Conservation (phyloP, 1,140 invertebrate species). For the Dinothrombium tinctorium region DNA sequence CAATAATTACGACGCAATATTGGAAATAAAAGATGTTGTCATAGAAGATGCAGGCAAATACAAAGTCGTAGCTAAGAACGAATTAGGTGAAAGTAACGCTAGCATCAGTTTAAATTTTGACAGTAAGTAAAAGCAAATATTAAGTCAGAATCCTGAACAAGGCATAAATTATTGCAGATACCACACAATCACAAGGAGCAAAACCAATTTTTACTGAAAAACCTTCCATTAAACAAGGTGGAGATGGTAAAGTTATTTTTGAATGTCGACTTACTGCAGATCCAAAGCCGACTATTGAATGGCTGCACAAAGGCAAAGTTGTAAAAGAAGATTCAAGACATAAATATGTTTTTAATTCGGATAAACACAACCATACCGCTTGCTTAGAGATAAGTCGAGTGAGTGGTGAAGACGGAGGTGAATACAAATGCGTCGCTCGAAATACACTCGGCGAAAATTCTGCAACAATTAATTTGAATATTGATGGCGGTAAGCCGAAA, state of each 20-base stretch:
- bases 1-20: constrained; percentile 68
- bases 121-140: constrained; percentile 62
- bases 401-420: constrained; percentile 58
- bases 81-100: constrained; percentile 81
- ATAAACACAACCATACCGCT: constrained; percentile 42
- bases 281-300: constrained; percentile 66
- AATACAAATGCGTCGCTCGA: constrained; percentile 73
- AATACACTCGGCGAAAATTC: constrained; percentile 75
- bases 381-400: constrained; percentile 58
- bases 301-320: constrained; percentile 31
- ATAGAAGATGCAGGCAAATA: constrained; percentile 93
- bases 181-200: too few species aligned
- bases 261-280: constrained; percentile 85
- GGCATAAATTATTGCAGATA: too few species aligned
- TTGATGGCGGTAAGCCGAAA: constrained; percentile 51
- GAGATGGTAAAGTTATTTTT: constrained; percentile 78
- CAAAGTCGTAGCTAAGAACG: constrained; percentile 84
- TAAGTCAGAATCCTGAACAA: too few species aligned
- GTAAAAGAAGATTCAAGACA: constrained; percentile 4
- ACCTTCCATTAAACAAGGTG: constrained; percentile 77
- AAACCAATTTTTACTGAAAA: constrained; percentile 88
- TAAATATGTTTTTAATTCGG: constrained; percentile 11
- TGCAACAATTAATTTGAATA: constrained; percentile 85
- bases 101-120: constrained; percentile 91
- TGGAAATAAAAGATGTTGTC: constrained; percentile 72